A percentile compares a stretch with the other conserved stretches of the same genome.
Conservation (phyloP, 2,888 invertebrate genomes). For the Choreutis nemorana region DNA sequence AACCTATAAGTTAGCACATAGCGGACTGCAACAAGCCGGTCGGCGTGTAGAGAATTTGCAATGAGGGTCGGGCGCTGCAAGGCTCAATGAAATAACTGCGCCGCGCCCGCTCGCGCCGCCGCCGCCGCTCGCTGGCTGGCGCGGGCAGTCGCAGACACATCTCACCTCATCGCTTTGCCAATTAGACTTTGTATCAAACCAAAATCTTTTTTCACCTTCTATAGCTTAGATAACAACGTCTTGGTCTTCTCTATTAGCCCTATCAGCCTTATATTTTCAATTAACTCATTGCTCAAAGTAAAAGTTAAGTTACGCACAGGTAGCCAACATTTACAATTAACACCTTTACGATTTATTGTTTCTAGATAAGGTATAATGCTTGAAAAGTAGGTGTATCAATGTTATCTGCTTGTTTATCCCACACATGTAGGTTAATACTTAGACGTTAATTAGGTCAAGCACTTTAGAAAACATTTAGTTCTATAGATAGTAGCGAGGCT, state of each 20-base stretch:
- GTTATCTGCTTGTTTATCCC: slow-evolving; percentile 37
- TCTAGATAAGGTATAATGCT: too few species aligned
- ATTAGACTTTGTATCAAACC: slow-evolving; percentile 24
- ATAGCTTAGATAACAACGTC: too few species aligned
- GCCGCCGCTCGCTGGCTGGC: slow-evolving; percentile 10
- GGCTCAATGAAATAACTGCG: slow-evolving; percentile 25
- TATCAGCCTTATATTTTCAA: too few species aligned
- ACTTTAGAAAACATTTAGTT: too few species aligned
- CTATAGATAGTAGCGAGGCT: too few species aligned
- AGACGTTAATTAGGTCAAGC: slow-evolving; percentile 50
- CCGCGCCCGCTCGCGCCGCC: slow-evolving; percentile 14
- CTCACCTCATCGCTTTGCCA: slow-evolving; percentile 18
- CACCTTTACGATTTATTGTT: too few species aligned
- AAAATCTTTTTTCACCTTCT: too few species aligned
- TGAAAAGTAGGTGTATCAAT: slow-evolving; percentile 34
- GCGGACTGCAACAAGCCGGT: slow-evolving; percentile 38
- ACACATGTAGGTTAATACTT: slow-evolving; percentile 45
- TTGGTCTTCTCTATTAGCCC: too few species aligned
- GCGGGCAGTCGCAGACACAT: slow-evolving; percentile 8
- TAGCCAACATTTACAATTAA: too few species aligned
- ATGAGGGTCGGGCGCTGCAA: slow-evolving; percentile 27
- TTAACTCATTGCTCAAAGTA: too few species aligned
- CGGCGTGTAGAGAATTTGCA: slow-evolving; percentile 38
- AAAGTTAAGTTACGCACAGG: too few species aligned
- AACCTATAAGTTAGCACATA: slow-evolving; percentile 56